These are phyloP conservation scores for Gallinago media DNA, from an alignment of 2,113 vertebrate genomes.

Conservation along the genomic window DNA sequence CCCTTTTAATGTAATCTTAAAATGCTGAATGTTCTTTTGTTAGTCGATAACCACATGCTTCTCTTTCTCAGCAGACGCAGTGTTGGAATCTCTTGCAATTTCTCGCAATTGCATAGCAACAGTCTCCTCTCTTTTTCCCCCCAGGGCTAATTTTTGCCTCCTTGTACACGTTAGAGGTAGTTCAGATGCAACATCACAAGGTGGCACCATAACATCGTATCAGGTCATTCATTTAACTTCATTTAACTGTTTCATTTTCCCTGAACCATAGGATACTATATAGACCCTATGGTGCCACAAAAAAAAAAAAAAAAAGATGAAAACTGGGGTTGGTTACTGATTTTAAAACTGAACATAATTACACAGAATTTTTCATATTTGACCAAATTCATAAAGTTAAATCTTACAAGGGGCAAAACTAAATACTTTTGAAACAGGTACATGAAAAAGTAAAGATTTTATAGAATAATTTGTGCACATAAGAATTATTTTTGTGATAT, in stretches of 20 bases:
- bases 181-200: background rate
- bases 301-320: background rate
- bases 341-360: background rate
- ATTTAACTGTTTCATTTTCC: background rate
- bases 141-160: background rate
- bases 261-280: fast-evolving
- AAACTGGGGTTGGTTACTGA: background rate
- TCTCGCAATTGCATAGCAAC: background rate
- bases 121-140: background rate
- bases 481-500: background rate
- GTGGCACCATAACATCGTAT: background rate
- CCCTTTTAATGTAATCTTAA: background rate
- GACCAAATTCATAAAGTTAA: background rate
- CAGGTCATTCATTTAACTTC: background rate
- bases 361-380: background rate
- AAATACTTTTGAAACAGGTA: background rate
- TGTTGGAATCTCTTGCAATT: background rate
- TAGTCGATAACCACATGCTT: background rate
- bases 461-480: background rate
- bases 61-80: background rate
- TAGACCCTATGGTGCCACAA: background rate
- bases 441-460: background rate
- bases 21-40: background rate
- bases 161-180: background rate
- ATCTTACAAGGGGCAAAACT: background rate